Evolutionary conservation across 2,113 vertebrate genomes (phyloP).

Genomic region (Scalopus aquaticus): DNA sequence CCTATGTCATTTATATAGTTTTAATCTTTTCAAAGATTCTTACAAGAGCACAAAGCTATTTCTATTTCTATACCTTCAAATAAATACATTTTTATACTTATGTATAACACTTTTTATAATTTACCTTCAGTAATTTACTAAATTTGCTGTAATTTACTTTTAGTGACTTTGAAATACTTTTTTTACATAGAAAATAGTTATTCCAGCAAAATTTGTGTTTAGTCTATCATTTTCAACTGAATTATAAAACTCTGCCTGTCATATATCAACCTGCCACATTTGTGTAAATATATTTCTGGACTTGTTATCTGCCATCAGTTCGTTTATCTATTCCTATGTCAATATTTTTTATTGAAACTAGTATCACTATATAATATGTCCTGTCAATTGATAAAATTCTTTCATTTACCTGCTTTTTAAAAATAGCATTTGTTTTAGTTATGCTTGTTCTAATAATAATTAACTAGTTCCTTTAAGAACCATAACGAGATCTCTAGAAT

Average conservation of each 20-base stretch:
- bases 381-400: neutral
- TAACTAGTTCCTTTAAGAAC: neutral
- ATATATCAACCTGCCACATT: neutral
- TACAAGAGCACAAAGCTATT: neutral
- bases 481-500: neutral
- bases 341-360: neutral
- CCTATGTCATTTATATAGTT: neutral
- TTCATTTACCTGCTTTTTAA: neutral
- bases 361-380: neutral
- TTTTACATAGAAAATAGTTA: neutral
- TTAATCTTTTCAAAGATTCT: neutral
- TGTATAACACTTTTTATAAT: neutral
- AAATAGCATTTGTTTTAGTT: neutral
- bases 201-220: neutral
- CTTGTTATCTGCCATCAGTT: neutral
- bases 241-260: neutral
- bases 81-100: neutral
- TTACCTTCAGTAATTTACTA: no score
- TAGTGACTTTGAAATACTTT: neutral
- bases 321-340: neutral
- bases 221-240: neutral
- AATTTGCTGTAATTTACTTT: neutral
- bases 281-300: neutral
- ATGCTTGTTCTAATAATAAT: neutral
- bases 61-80: neutral